Conservation (phyloP, 2,888 invertebrate genomes). For the Yponomeuta plumbellus region DNA sequence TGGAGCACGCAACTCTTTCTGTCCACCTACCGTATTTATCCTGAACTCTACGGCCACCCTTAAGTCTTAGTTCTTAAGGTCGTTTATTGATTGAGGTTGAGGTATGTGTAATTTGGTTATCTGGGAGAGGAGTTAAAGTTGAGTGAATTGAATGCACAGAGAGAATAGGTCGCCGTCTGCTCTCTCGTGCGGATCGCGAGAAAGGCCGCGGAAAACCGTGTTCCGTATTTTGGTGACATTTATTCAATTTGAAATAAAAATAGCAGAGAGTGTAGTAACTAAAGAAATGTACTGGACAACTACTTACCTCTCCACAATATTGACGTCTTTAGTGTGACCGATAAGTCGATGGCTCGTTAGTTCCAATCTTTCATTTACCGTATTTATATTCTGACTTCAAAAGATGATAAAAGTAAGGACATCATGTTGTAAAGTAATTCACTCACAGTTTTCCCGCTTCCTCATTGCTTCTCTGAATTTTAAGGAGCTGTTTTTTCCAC, state of each 20-base stretch:
- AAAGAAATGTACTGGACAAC: no score
- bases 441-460: no score
- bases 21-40: not conserved
- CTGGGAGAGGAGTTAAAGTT: not conserved
- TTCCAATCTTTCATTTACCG: no score
- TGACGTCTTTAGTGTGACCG: no score
- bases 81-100: not conserved
- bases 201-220: constrained; percentile 12
- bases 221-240: constrained; percentile 5
- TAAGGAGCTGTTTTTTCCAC: no score
- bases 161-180: constrained; percentile 8
- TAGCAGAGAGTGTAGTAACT: no score
- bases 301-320: no score
- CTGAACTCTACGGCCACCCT: not conserved
- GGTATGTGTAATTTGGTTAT: not conserved
- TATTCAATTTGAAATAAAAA: not conserved
- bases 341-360: no score
- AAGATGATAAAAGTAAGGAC: no score
- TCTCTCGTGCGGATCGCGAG: constrained; percentile 11
- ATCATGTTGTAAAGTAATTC: no score
- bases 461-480: no score
- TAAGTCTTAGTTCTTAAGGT: not conserved
- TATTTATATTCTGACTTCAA: no score
- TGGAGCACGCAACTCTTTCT: constrained; percentile 35
- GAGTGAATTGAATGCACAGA: constrained; percentile 14